phyloP scores from a whole-genome alignment of 2,113 vertebrate species.

The Sturnira hondurensis region DNA sequence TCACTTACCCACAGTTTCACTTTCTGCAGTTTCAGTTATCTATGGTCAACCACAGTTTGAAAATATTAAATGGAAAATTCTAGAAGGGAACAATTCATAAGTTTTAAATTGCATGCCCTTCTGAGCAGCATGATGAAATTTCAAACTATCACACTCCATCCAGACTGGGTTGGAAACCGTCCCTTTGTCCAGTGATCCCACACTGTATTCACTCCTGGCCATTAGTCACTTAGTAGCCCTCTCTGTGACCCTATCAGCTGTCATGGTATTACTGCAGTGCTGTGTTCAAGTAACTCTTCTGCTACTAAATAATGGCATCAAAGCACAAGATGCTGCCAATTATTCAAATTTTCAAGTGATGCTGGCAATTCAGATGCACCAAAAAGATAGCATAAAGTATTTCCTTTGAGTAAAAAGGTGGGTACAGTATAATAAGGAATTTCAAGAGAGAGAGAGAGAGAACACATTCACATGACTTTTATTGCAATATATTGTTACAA shows the following conservation, averaged over 20 bases:
- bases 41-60: background rate
- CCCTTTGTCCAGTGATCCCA: background rate
- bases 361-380: background rate
- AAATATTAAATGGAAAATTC: background rate
- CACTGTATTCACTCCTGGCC: too few relatives aligned
- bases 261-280: too few relatives aligned
- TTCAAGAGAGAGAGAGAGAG: background rate
- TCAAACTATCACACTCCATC: too few relatives aligned
- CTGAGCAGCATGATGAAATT: background rate
- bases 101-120: background rate
- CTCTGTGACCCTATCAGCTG: too few relatives aligned
- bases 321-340: too few relatives aligned
- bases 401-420: background rate
- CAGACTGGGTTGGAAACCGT: background rate
- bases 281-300: background rate
- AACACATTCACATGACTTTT: background rate
- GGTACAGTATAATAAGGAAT: background rate
- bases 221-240: too few relatives aligned
- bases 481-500: background rate
- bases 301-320: background rate
- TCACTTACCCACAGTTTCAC: background rate
- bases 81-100: background rate
- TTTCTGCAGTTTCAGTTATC: background rate
- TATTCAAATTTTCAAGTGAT: background rate
- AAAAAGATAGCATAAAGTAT: background rate